Conservation (phyloP, 2,797 vertebrate species). For the Amblyopsis hoosieri region DNA sequence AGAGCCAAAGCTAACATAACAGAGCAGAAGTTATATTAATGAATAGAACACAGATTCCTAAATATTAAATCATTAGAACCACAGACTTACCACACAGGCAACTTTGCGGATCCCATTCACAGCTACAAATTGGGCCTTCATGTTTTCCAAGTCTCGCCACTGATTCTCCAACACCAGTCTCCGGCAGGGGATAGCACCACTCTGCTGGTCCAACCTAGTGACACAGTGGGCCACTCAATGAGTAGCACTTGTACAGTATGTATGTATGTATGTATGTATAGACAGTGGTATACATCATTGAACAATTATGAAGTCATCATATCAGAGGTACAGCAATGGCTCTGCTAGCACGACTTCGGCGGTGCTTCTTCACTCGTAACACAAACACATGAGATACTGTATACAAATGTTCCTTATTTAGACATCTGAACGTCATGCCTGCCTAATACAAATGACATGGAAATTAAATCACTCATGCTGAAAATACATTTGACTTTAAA, state of each 20-base stretch:
- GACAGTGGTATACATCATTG: neutral
- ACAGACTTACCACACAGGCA: constrained; percentile 90
- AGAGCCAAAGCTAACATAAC: neutral
- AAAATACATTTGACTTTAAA: too few species aligned
- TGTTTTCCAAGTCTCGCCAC: constrained; percentile 93
- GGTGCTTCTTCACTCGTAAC: neutral
- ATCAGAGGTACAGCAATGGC: neutral
- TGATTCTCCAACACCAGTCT: constrained; percentile 85
- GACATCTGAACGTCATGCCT: too few species aligned
- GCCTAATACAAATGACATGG: too few species aligned
- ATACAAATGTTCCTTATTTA: too few species aligned
- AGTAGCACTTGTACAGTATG: neutral
- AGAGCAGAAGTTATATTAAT: too few species aligned
- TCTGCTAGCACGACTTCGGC: neutral
- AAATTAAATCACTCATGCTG: too few species aligned
- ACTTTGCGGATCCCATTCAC: constrained; percentile 97
- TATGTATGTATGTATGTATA: too few species aligned
- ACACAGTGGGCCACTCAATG: constrained; percentile 5
- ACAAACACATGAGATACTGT: too few species aligned
- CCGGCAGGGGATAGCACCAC: constrained; percentile 75
- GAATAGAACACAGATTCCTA: too few species aligned
- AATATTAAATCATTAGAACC: neutral
- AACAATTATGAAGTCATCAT: neutral
- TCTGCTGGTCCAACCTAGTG: constrained; percentile 88
- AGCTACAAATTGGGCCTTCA: constrained; percentile 95